phyloP scores from a whole-genome alignment of 2,113 vertebrate genomes.

The Paradoxurus hermaphroditus region DNA sequence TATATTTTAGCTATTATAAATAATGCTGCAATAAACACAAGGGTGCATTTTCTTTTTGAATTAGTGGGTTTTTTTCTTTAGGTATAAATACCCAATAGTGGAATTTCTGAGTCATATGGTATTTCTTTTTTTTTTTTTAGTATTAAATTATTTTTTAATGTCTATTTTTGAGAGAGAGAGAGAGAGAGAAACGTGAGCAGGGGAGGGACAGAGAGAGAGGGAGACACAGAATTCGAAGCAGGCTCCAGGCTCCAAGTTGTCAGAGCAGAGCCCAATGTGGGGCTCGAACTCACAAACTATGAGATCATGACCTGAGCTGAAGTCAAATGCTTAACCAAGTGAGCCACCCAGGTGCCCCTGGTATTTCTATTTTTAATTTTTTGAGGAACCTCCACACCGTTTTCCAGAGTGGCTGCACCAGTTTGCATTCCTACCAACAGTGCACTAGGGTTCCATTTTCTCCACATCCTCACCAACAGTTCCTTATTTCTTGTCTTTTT shows the following conservation, averaged over 20 bases:
- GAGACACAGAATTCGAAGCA: too few relatives aligned
- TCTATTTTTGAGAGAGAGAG: too few relatives aligned
- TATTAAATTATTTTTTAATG: too few relatives aligned
- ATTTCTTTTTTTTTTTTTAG: not conserved
- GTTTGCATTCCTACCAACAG: not conserved
- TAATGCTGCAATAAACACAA: not conserved
- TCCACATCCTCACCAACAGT: not conserved
- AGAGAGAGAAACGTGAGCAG: too few relatives aligned
- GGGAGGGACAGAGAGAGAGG: too few relatives aligned
- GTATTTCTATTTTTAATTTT: not conserved
- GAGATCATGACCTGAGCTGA: too few relatives aligned
- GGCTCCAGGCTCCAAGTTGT: too few relatives aligned
- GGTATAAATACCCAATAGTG: not conserved
- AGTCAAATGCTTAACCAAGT: too few relatives aligned
- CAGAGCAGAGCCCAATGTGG: too few relatives aligned
- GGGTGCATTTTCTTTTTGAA: not conserved
- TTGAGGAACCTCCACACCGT: not conserved
- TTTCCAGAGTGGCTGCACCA: not conserved
- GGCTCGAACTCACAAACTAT: too few relatives aligned
- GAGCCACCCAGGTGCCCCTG: too few relatives aligned
- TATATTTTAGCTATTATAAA: not conserved
- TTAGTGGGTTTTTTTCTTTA: not conserved
- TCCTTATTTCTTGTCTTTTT: not conserved
- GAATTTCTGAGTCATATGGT: not conserved
- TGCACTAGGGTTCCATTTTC: not conserved